Evolutionary conservation across 2,888 invertebrate genomes (phyloP), one percentile per base, ranked within the genome.

Genomic region (Micoletzkya japonica): DNA sequence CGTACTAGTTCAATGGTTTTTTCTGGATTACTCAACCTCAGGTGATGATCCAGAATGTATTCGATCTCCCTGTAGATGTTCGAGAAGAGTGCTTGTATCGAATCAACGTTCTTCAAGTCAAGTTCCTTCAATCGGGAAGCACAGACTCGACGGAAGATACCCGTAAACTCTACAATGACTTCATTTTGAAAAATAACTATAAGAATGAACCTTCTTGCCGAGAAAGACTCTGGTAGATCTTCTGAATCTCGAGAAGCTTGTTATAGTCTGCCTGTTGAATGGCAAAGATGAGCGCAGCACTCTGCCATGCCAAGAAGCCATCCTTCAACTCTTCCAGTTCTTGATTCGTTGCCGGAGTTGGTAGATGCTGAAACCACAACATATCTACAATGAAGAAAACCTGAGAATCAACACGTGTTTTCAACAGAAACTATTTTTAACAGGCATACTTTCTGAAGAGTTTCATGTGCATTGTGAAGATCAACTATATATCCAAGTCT

Each of bases 301-400:
- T 63, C 57, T 74, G 74, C 74, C 74, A 74, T 17, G 72, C 70
- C 20, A 74, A 66, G 60, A 68, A 72, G 2, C 69, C 67, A 58
- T 74, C 74, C 59, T 74, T 74, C 66, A 72, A 49, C 37, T 72
- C 72, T 30, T 74, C 74, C 63, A 74, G 37, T 32, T 67, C 63
- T 24, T 61, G 59, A 32, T 71, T 70, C 24, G 66, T 61, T 2
- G 59, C 64, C n/a, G 60, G 59, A 50, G 50, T 69, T 10, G 71
- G 63, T 26, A 73, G 60, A 61, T 67, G 63, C 73, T 73, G 69
- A 26, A 71, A 63, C 20, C 34, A 30, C 17, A 67, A 10, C 2
- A 39, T 17, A 2, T 1, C 60, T 6, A 6, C 10, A 58, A 17
- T 58, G 6, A 17, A n/a, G 6, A n/a, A 24, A 52, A 52, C 17